Percentiles rank a stretch among this genome's conserved stretches.
Evolutionary conservation across 1,140 invertebrate species (phyloP).

Genomic region (Antheraea pernyi): DNA sequence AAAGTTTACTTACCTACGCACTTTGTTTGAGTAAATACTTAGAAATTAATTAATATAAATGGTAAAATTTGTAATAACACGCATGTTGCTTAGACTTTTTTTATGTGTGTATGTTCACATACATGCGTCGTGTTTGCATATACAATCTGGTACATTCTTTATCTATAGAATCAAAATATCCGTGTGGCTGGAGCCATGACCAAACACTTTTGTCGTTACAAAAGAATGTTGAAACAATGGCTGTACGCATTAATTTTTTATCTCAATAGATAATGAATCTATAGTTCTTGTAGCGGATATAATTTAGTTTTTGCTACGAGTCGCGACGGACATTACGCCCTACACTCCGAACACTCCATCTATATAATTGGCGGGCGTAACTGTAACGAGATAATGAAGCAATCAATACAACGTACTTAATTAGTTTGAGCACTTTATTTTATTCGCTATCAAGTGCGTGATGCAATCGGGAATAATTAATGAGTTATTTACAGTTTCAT

Average conservation of each 20-base stretch:
- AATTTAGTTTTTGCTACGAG: neutral
- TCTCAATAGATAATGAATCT: slow-evolving; percentile 1
- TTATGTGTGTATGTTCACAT: too few relatives aligned
- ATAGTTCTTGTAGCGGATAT: neutral
- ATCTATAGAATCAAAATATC: neutral
- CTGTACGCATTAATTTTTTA: neutral
- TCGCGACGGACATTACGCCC: neutral
- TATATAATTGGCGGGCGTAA: neutral
- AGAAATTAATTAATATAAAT: too few relatives aligned
- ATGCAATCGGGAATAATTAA: neutral
- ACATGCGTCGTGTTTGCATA: too few relatives aligned
- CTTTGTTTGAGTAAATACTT: too few relatives aligned
- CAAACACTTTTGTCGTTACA: slow-evolving; percentile 1
- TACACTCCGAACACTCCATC: neutral
- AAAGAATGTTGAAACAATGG: neutral
- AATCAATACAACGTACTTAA: slow-evolving; percentile 1
- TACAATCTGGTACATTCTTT: neutral
- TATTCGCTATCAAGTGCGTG: neutral
- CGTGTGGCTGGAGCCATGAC: neutral
- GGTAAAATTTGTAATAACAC: too few relatives aligned
- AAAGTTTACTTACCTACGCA: too few relatives aligned
- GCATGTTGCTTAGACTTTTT: too few relatives aligned
- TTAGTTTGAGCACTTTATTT: neutral
- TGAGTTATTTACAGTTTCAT: neutral
- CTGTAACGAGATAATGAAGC: slow-evolving; percentile 1